Evolutionary conservation across 1,140 invertebrate genomes (phyloP), one percentile per base, ranked within the genome.

Genomic region (Schlechtendalia chinensis): DNA sequence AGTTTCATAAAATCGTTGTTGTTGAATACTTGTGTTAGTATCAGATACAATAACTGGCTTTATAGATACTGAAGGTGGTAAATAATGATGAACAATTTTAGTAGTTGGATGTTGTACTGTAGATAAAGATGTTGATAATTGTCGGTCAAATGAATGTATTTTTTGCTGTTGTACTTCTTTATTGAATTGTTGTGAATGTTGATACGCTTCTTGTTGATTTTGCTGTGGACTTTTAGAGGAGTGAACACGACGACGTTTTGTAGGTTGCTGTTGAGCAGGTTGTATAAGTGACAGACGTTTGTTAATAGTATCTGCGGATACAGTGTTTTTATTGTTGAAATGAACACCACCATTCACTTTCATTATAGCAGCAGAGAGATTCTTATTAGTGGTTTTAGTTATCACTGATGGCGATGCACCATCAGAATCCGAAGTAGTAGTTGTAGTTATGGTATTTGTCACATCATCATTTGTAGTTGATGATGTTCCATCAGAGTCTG

Each of bases 31-130:
- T 24, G 4, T 54, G n/a, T 72, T 72, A 32, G 2, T 6, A 2
- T 24, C 5, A 0, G 47, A 19, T 0, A 27, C 17, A 16, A 53
- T 54, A 6, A 72, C 47, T 22, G 69, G 69, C 24, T 19, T 53
- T 14, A 72, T 72, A 29, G 69, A 29, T 53, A 72, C 69, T 5
- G 69, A 72, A 27, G 69, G 69, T 29, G 69, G 69, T 10, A 72
- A 1, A 29, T 72, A 16, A 19, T 53, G 45, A 19, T 53, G 69
- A 27, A 53, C 54, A 27, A 54, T 29, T 54, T 24, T 54, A 12
- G 67, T 53, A 0, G 47, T 29, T 53, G 47, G 29, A n/a, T 24
- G 17, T 29, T 72, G 69, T 29, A 72, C 0, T 0, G 47, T 19
- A 8, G 69, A 22, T 19, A 54, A 19, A 14, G 69, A 45, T n/a